Conservation (phyloP, 1,140 invertebrate genomes). For the Drosophila tropicalis region DNA sequence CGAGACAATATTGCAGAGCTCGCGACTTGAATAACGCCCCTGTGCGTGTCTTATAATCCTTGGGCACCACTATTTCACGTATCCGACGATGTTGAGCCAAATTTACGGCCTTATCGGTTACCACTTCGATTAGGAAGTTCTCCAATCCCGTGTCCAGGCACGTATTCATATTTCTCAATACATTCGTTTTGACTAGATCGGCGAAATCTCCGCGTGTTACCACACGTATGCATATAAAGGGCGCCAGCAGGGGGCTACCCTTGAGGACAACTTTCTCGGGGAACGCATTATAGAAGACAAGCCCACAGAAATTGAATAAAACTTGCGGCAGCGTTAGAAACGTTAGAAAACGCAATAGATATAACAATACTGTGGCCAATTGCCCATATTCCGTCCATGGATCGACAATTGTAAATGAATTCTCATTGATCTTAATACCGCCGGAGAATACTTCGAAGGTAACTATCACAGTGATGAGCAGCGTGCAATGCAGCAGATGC, state of each 20-base stretch:
- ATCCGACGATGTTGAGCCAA: constrained; percentile 89
- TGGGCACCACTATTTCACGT: constrained; percentile 94
- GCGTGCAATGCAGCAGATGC: constrained; percentile 90
- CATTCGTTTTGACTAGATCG: constrained; percentile 94
- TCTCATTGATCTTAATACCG: constrained; percentile 88
- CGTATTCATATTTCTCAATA: constrained; percentile 93
- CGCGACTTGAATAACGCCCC: constrained; percentile 97
- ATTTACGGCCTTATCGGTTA: constrained; percentile 95
- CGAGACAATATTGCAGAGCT: constrained; percentile 97
- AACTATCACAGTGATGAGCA: constrained; percentile 90
- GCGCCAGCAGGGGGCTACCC: constrained; percentile 94
- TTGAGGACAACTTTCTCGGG: constrained; percentile 96
- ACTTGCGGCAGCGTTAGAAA: constrained; percentile 95
- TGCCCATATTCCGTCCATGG: constrained; percentile 92
- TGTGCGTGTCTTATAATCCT: constrained; percentile 92
- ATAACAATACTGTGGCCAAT: constrained; percentile 89
- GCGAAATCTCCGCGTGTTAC: constrained; percentile 98
- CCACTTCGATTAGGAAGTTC: constrained; percentile 98
- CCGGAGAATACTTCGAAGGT: constrained; percentile 91
- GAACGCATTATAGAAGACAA: constrained; percentile 97
- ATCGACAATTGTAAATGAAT: constrained; percentile 87
- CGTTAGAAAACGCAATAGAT: constrained; percentile 91
- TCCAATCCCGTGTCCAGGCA: constrained; percentile 95
- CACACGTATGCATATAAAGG: constrained; percentile 97
- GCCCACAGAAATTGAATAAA: constrained; percentile 95